Percentiles rank a stretch among this genome's conserved stretches.
These are phyloP conservation scores for Crypturellus tataupa DNA, from an alignment of 2,797 vertebrate species.

Conservation along the genomic window DNA sequence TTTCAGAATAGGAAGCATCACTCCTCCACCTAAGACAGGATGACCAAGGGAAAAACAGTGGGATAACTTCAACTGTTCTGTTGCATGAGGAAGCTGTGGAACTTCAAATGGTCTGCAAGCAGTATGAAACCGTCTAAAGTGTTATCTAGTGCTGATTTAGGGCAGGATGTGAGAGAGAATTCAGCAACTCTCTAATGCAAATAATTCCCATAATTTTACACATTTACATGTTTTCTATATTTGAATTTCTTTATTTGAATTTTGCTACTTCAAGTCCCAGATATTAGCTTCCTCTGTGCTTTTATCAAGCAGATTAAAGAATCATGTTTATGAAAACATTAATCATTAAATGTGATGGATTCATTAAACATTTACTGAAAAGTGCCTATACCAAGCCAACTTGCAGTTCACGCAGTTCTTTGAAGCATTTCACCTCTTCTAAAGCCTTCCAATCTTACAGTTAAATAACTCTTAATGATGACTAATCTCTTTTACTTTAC, in stretches of 20 bases:
- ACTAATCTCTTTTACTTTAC: constrained; percentile 19
- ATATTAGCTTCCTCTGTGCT: not conserved
- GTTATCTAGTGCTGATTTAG: not conserved
- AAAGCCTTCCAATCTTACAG: not conserved
- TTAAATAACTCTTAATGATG: constrained; percentile 25
- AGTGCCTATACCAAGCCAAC: not conserved
- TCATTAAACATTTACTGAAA: constrained; percentile 43
- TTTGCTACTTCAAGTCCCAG: not conserved
- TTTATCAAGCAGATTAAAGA: constrained; percentile 8
- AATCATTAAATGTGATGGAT: constrained; percentile 21
- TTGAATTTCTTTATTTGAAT: not conserved
- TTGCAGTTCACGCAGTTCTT: not conserved
- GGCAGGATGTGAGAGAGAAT: not conserved
- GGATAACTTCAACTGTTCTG: not conserved
- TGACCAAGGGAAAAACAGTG: not conserved
- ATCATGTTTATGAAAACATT: constrained; percentile 2
- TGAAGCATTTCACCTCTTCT: constrained; percentile 6
- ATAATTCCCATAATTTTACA: not conserved
- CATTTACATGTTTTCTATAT: not conserved
- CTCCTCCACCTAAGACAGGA: not conserved
- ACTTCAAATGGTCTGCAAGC: not conserved
- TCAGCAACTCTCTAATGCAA: not conserved
- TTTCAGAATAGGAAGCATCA: not conserved
- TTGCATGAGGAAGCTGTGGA: not conserved
- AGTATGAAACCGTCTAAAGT: not conserved